Base-by-base conservation (phyloP, 2,888 invertebrate species). In the Drosophila greeni region DNA sequence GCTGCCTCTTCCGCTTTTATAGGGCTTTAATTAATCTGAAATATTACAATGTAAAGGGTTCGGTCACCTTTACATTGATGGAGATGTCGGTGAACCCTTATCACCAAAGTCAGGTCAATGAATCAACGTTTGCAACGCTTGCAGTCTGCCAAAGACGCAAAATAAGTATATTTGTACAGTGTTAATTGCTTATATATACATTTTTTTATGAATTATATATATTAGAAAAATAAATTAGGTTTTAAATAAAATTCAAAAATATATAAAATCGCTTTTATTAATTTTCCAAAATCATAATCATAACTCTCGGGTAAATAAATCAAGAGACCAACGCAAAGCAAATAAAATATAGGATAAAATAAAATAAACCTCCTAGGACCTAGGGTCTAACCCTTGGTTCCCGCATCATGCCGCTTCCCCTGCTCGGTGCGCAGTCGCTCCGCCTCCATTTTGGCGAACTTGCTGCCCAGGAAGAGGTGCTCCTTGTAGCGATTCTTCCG, bases 401-500 rank as follows among this genome's bases (percentile, higher is more conserved):
- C 8, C 2, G 53, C n/a, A n/a, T 24, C 33, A 5, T 31, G 5
- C 1, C 11, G 5, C 23, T 31, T 54, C 7, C 18, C 8, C 23
- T 51, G 42, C 16, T 64, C 57, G 0, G 18, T 18, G 0, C 40
- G 14, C 37, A 49, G 11, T 2, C 55, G 56, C 20, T 61, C 20
- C 14, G 49, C 59, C 9, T 69, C 68, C 29, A 33, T 11, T 8
- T 71, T 66, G 26, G 49, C 66, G 6, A 68, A 66, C 24, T 70
- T 51, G 47, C 74, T 78, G 24, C 72, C 70, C 6, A 47, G 51
- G 37, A 72, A 84, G 3, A 83, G 64, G 18, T 73, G 64, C 20
- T 76, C 72, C 55, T 86, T 86, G 20, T 73, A 74, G 7, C 84
- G 79, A 53, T 85, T 75, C 53, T 70, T 80, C 8, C 85, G 80